Evolutionary conservation across 2,888 invertebrate genomes (phyloP).

Genomic region (Lithophane ornitopus): DNA sequence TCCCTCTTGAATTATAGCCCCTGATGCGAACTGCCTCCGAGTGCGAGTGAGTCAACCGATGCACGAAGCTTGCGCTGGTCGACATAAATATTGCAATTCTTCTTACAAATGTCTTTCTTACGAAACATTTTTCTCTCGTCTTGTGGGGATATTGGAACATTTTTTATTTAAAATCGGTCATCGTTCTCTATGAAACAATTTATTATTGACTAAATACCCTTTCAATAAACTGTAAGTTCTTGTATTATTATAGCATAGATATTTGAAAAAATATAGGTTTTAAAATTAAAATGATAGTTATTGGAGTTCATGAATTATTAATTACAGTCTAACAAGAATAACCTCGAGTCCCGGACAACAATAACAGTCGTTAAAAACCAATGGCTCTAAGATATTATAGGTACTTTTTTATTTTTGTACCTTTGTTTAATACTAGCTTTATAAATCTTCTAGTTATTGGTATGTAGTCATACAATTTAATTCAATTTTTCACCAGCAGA

Average conservation of each 20-base stretch:
- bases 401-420: neutral
- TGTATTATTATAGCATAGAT: neutral
- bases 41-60: conserved; percentile 30
- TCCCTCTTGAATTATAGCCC: conserved; percentile 49
- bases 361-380: neutral
- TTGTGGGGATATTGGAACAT: conserved; percentile 18
- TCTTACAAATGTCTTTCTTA: conserved; percentile 39
- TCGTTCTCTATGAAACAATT: neutral
- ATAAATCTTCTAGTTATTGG: neutral
- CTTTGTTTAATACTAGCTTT: neutral
- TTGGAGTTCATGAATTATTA: neutral
- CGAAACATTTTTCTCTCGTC: conserved; percentile 30
- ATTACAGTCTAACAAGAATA: conserved; percentile 2
- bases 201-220: neutral
- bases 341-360: neutral
- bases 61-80: conserved; percentile 18
- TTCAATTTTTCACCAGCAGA: conserved; percentile 11
- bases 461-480: neutral
- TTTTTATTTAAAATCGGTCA: conserved; percentile 29
- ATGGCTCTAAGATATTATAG: neutral
- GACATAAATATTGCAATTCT: conserved; percentile 42
- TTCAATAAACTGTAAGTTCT: neutral
- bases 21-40: conserved; percentile 40
- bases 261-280: neutral
- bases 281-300: conserved; percentile 3